Percentiles rank a stretch among this genome's conserved stretches.
Evolutionary conservation across 2,113 vertebrate genomes (phyloP).

Genomic region (Anguilla japonica): DNA sequence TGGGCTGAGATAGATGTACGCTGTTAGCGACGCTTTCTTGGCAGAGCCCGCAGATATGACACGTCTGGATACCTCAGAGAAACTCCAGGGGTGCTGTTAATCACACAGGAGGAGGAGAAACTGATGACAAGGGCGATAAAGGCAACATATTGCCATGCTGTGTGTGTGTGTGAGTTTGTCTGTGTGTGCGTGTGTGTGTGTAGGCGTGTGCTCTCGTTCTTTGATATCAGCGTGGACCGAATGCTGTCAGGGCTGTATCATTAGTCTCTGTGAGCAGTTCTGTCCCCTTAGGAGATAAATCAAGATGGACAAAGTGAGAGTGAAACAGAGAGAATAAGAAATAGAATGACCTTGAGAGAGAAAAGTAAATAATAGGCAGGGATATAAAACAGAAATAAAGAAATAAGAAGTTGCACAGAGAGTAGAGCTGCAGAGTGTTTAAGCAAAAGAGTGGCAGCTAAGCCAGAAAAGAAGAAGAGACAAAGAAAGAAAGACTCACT

Average conservation of each 20-base stretch:
- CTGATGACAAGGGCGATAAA: background rate
- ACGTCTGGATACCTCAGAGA: background rate
- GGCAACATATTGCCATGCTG: background rate
- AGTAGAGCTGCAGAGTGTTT: background rate
- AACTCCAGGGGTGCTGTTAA: background rate
- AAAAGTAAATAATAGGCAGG: too few species aligned
- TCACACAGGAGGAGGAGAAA: background rate
- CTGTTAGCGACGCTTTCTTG: background rate
- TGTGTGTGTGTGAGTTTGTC: conserved; percentile 10
- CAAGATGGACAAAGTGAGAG: background rate
- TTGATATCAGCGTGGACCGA: background rate
- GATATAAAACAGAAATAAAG: too few species aligned
- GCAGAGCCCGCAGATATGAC: background rate
- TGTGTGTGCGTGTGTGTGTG: background rate
- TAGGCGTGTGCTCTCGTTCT: background rate
- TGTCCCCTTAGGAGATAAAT: background rate
- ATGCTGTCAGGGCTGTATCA: too few species aligned
- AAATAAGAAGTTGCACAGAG: background rate
- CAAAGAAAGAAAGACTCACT: conserved; percentile 65
- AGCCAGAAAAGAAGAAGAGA: background rate
- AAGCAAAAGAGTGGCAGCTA: background rate
- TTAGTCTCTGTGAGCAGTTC: background rate
- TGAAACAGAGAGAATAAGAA: background rate
- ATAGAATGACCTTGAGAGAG: background rate
- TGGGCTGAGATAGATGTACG: background rate